These are phyloP conservation scores for Megaceryle maxima DNA, from an alignment of 2,113 vertebrate species.

Conservation along the genomic window DNA sequence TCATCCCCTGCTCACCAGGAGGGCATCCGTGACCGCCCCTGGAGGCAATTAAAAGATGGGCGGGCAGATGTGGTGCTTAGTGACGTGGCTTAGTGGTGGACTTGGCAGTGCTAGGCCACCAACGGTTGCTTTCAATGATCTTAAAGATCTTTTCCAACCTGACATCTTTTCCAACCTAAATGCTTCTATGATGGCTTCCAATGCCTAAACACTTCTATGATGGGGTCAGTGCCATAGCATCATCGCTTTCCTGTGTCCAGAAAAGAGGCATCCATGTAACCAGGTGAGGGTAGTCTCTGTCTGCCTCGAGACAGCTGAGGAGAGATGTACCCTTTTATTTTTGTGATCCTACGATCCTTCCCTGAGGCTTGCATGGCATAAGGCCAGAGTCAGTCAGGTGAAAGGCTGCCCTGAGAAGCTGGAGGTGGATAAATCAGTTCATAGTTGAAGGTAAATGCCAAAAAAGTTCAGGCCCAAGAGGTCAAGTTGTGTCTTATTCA, in stretches of 20 bases:
- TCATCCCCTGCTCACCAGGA: background rate
- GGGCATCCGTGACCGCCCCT: background rate
- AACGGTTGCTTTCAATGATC: background rate
- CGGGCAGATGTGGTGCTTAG: background rate
- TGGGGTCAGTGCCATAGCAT: background rate
- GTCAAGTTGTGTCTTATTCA: background rate
- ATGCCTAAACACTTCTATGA: background rate
- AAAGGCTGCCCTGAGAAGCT: background rate
- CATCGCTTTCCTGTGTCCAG: background rate
- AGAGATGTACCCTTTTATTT: background rate
- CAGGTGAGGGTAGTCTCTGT: background rate
- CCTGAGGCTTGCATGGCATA: background rate
- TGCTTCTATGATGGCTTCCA: background rate
- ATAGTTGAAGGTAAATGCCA: background rate
- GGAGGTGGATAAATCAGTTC: background rate
- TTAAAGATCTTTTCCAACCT: background rate
- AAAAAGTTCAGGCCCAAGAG: background rate
- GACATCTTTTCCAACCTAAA: background rate
- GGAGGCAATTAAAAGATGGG: background rate
- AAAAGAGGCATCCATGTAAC: rapidly evolving
- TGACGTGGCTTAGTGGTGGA: background rate
- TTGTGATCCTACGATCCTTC: background rate
- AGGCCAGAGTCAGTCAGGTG: background rate
- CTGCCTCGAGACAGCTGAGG: background rate
- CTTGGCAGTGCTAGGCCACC: background rate